These are phyloP conservation scores for Tonatia bakeri DNA, from an alignment of 2,113 vertebrate genomes.

Conservation along the genomic window DNA sequence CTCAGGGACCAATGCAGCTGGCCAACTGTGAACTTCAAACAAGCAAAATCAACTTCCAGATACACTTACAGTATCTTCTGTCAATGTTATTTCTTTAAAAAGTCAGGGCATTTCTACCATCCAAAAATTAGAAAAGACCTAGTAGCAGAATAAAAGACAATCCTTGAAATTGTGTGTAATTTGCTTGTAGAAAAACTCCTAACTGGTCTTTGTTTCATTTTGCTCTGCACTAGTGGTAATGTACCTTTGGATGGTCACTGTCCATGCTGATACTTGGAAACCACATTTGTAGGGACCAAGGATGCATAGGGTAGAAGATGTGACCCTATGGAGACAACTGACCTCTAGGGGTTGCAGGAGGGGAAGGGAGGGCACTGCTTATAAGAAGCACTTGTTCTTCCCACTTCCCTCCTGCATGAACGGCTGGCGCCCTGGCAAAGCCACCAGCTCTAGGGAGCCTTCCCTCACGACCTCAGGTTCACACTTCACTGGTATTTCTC, in stretches of 20 bases:
- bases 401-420: neutral
- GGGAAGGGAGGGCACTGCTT: fast-evolving
- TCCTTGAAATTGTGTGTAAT: neutral
- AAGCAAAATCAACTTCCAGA: neutral
- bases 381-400: neutral
- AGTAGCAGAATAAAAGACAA: neutral
- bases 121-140: neutral
- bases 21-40: neutral
- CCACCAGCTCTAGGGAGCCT: neutral
- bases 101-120: neutral
- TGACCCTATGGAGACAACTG: neutral
- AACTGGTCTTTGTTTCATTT: neutral
- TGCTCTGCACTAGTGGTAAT: neutral
- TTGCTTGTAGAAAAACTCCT: neutral
- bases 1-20: neutral
- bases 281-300: neutral
- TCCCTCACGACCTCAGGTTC: neutral
- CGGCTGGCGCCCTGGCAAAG: neutral
- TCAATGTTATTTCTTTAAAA: neutral
- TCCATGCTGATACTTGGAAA: neutral
- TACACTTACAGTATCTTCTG: neutral
- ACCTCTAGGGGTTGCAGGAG: neutral
- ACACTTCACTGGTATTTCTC: neutral
- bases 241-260: neutral
- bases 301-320: neutral